Evolutionary conservation across 2,888 invertebrate species (phyloP).

Genomic region (Amphipoea oculea): DNA sequence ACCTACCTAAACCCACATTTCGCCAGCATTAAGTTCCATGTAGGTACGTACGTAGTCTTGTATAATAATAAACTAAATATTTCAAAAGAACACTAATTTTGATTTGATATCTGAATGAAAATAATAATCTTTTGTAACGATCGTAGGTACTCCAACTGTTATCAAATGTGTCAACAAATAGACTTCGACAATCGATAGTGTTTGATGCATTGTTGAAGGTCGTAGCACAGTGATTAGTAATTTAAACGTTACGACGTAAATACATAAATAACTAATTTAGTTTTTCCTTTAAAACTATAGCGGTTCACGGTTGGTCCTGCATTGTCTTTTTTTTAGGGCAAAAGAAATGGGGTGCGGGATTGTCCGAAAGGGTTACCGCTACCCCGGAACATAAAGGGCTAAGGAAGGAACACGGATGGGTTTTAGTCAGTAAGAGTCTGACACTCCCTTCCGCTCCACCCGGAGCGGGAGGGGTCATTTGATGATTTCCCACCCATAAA

Average conservation of each 20-base stretch:
- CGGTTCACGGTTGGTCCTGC: too few relatives aligned
- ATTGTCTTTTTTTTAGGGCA: neutral
- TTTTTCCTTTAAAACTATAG: too few relatives aligned
- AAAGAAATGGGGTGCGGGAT: neutral
- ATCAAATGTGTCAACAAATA: conserved; percentile 32
- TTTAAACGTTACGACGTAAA: neutral
- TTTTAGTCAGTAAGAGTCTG: too few relatives aligned
- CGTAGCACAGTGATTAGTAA: neutral
- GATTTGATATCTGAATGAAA: conserved; percentile 10
- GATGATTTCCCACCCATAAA: too few relatives aligned
- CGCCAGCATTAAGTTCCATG: too few relatives aligned
- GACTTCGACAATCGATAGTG: conserved; percentile 29
- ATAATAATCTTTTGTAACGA: conserved; percentile 14
- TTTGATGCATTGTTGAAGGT: conserved; percentile 7
- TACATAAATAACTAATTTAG: too few relatives aligned
- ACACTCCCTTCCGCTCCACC: too few relatives aligned
- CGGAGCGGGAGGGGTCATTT: too few relatives aligned
- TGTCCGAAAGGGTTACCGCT: too few relatives aligned
- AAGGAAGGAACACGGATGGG: too few relatives aligned
- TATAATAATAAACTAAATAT: conserved; percentile 16
- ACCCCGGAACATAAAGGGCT: too few relatives aligned
- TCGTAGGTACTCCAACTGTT: conserved; percentile 24
- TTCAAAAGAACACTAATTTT: conserved; percentile 27
- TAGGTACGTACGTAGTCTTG: neutral
- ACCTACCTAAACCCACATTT: too few relatives aligned